Percentiles rank a stretch among this genome's conserved stretches.
phyloP scores from a whole-genome alignment of 1,140 invertebrate genomes.

The Caenorhabditis remanei region DNA sequence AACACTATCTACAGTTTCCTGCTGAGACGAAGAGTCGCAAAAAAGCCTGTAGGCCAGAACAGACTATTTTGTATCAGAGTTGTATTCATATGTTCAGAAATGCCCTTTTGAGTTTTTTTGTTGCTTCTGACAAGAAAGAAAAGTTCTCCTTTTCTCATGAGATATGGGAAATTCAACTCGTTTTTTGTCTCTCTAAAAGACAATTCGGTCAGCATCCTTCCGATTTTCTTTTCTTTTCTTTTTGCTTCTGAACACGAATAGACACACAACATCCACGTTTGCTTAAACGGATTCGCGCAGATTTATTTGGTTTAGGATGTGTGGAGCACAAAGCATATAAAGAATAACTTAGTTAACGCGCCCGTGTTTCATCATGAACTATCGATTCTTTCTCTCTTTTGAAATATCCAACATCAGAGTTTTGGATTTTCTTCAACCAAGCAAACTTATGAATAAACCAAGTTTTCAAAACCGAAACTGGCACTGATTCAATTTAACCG shows the following conservation, averaged over 20 bases:
- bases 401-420: not conserved
- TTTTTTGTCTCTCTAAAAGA: conserved; percentile 6
- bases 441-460: conserved; percentile 29
- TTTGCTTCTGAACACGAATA: conserved; percentile 47
- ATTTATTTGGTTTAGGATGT: conserved; percentile 53
- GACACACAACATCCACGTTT: conserved; percentile 42
- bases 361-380: conserved; percentile 39
- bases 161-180: conserved; percentile 21
- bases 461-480: conserved; percentile 28
- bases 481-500: conserved; percentile 43
- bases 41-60: too few species aligned
- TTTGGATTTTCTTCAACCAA: not conserved
- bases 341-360: conserved; percentile 53
- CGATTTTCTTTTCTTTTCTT: conserved; percentile 19
- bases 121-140: not conserved
- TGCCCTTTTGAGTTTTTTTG: too few species aligned
- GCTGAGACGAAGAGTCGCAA: too few species aligned
- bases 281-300: conserved; percentile 44
- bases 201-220: conserved; percentile 49
- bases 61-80: too few species aligned
- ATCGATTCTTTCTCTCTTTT: conserved; percentile 5
- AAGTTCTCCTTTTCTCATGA: conserved; percentile 2
- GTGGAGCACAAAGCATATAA: conserved; percentile 54
- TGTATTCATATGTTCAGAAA: too few species aligned
- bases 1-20: not conserved